Evolutionary conservation across 2,888 invertebrate species (phyloP).

Genomic region (Mesoligia furuncula): DNA sequence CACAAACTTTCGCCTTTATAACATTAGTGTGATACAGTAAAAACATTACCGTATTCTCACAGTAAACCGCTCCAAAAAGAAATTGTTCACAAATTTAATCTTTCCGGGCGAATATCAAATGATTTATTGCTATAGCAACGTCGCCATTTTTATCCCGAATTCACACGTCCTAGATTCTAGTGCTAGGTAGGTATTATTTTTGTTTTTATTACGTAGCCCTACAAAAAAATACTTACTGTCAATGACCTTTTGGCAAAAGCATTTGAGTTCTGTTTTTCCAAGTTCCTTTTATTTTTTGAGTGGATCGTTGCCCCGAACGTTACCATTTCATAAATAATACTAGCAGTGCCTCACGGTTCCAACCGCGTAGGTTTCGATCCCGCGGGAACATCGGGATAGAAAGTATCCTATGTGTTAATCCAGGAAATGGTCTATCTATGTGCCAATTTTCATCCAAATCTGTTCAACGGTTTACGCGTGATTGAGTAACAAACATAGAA

Average conservation of each 20-base stretch:
- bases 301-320: too few relatives aligned
- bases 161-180: slow-evolving; percentile 35
- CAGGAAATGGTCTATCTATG: too few relatives aligned
- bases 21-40: too few relatives aligned
- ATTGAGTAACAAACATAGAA: too few relatives aligned
- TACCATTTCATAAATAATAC: too few relatives aligned
- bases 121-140: slow-evolving; percentile 58
- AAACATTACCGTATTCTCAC: neutral
- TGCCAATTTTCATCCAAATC: too few relatives aligned
- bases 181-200: slow-evolving; percentile 22
- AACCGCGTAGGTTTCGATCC: too few relatives aligned
- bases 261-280: neutral
- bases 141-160: slow-evolving; percentile 56
- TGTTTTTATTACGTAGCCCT: slow-evolving; percentile 36
- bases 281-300: neutral
- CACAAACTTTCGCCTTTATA: too few relatives aligned
- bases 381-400: too few relatives aligned
- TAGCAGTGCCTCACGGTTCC: too few relatives aligned
- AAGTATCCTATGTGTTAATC: too few relatives aligned
- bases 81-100: slow-evolving; percentile 61
- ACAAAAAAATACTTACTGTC: neutral
- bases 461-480: too few relatives aligned
- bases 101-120: slow-evolving; percentile 46
- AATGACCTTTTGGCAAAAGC: neutral
- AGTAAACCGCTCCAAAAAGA: slow-evolving; percentile 9